These are phyloP conservation scores for Forbesichthys papilliferus DNA, from an alignment of 2,113 vertebrate species.

Conservation along the genomic window DNA sequence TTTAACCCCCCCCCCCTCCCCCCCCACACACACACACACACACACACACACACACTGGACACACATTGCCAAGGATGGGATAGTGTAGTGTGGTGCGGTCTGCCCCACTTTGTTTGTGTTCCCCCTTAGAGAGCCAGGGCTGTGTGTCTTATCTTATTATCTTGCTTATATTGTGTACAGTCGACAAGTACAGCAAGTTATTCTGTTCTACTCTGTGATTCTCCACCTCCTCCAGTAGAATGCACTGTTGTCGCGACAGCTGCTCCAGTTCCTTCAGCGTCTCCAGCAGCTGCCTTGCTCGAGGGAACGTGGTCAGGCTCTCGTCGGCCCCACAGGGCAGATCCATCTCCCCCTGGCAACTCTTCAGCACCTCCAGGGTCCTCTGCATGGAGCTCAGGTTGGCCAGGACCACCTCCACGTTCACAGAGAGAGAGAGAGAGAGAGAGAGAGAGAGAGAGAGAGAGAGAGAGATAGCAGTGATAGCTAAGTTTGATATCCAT, in stretches of 20 bases:
- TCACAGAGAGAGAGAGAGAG: background rate
- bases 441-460: no score
- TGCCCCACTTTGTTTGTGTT: no score
- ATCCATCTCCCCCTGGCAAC: conserved; percentile 73
- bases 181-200: background rate
- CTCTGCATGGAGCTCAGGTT: conserved; percentile 85
- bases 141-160: no score
- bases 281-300: conserved; percentile 75
- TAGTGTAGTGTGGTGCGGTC: no score
- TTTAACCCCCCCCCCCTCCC: no score
- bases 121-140: no score
- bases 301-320: conserved; percentile 80
- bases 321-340: conserved; percentile 72
- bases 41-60: no score
- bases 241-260: conserved; percentile 77
- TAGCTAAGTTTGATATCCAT: no score
- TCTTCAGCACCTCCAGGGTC: conserved; percentile 80
- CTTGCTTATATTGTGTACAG: no score
- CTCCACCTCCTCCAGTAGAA: conserved; percentile 79
- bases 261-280: conserved; percentile 81
- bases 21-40: no score
- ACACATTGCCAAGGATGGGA: no score
- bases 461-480: no score
- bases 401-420: conserved; percentile 83
- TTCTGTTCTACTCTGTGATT: background rate